A percentile compares a stretch with the other conserved stretches of the same genome.
These are phyloP conservation scores for Wiebesia pumilae DNA, from an alignment of 1,140 invertebrate genomes.

Conservation along the genomic window DNA sequence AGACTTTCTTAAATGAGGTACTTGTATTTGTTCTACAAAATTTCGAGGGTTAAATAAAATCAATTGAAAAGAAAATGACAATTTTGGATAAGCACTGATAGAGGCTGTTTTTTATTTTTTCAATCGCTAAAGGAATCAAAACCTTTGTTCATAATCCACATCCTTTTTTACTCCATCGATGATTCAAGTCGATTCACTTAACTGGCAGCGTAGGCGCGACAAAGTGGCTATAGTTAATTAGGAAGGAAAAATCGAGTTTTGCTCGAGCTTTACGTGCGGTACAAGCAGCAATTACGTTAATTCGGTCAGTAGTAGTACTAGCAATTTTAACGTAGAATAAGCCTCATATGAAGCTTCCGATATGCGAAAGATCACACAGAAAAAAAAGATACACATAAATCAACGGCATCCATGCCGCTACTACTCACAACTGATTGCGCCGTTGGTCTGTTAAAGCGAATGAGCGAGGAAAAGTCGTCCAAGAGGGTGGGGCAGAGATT, in stretches of 20 bases:
- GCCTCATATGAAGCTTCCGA: not conserved
- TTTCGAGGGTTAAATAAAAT: not conserved
- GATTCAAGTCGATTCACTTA: not conserved
- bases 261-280: not conserved
- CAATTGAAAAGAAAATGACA: not conserved
- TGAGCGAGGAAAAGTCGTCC: slow-evolving; percentile 29
- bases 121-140: not conserved
- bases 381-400: slow-evolving; percentile 53
- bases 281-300: not conserved
- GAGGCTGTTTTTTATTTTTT: not conserved
- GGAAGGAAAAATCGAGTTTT: not conserved
- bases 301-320: not conserved
- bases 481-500: slow-evolving; percentile 30
- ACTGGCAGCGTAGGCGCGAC: not conserved
- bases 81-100: not conserved
- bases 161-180: not conserved
- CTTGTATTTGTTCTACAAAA: not conserved
- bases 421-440: slow-evolving; percentile 49
- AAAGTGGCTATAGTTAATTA: not conserved
- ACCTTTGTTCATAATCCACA: not conserved
- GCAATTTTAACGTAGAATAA: not conserved
- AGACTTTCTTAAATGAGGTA: not conserved
- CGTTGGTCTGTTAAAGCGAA: slow-evolving; percentile 30
- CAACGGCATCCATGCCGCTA: slow-evolving; percentile 20
- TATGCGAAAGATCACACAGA: not conserved